phyloP scores from a whole-genome alignment of 2,797 vertebrate genomes.

The Parotocinclus haroldoi region DNA sequence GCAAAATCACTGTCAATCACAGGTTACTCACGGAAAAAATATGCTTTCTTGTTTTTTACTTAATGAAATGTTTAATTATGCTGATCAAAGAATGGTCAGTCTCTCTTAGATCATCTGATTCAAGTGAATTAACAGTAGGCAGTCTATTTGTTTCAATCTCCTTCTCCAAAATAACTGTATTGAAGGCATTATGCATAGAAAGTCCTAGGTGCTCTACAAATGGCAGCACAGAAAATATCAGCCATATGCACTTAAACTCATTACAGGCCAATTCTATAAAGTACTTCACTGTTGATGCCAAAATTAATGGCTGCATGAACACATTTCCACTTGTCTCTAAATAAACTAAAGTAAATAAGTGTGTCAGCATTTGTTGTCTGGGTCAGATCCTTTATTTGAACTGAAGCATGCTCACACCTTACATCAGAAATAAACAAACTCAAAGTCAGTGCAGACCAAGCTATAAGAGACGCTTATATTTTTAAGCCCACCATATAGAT shows the following conservation, averaged over 20 bases:
- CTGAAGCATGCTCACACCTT: too few species aligned
- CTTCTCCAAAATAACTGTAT: background rate
- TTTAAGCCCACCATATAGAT: conserved; percentile 25
- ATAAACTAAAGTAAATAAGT: background rate
- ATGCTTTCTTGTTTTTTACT: background rate
- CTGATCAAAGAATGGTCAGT: background rate
- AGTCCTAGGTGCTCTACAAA: too few species aligned
- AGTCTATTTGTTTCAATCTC: background rate
- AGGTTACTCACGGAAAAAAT: too few species aligned
- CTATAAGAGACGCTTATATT: conserved; percentile 53
- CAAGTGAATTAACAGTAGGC: background rate
- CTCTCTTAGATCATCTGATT: background rate
- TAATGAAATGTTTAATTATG: background rate
- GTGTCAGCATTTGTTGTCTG: background rate
- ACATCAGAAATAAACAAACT: too few species aligned
- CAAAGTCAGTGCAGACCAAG: conserved; percentile 18
- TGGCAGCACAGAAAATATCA: too few species aligned
- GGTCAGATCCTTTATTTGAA: background rate
- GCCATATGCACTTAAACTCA: too few species aligned
- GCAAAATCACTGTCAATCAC: background rate
- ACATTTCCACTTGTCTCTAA: background rate
- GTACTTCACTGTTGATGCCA: too few species aligned
- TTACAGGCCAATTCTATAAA: too few species aligned
- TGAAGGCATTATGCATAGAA: conserved; percentile 2
- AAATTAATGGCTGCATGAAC: too few species aligned